Conservation (phyloP, 1,140 invertebrate species). For the Sweltsa coloradensis region DNA sequence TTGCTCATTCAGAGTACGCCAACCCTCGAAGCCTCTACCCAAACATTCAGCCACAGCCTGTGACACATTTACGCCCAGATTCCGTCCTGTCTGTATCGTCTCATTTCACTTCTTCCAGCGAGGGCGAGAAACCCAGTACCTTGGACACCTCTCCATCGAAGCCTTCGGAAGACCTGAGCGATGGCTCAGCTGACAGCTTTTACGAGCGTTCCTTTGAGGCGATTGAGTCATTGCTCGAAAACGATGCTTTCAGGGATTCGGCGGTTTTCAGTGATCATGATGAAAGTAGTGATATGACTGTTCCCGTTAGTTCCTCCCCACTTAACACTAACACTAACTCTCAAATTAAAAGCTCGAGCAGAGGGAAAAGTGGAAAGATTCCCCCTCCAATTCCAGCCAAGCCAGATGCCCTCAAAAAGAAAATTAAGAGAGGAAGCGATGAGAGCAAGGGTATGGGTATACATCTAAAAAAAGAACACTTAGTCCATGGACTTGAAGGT, state of each 20-base stretch:
- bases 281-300: constrained; percentile 27
- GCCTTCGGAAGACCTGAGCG: constrained; percentile 16
- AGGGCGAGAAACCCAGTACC: constrained; percentile 31
- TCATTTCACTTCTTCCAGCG: constrained; percentile 39
- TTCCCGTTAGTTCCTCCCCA: background rate
- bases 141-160: constrained; percentile 9
- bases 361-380: constrained; percentile 19
- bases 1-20: constrained; percentile 76
- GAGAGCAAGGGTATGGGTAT: constrained; percentile 12
- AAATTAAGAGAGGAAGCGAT: constrained; percentile 10
- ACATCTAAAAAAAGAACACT: background rate
- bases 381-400: constrained; percentile 31
- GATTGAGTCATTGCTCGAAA: constrained; percentile 43
- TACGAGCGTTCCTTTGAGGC: constrained; percentile 66
- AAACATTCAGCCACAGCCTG: constrained; percentile 19
- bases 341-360: constrained; percentile 7
- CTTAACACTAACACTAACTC: constrained; percentile 10
- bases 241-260: constrained; percentile 64
- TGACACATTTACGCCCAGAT: constrained; percentile 25
- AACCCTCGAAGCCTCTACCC: constrained; percentile 55
- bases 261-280: constrained; percentile 71
- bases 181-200: constrained; percentile 45
- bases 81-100: constrained; percentile 41
- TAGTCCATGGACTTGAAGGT: constrained; percentile 14
- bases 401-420: constrained; percentile 13